phyloP scores from a whole-genome alignment of 2,888 invertebrate species.

The Limnephilus auricula region DNA sequence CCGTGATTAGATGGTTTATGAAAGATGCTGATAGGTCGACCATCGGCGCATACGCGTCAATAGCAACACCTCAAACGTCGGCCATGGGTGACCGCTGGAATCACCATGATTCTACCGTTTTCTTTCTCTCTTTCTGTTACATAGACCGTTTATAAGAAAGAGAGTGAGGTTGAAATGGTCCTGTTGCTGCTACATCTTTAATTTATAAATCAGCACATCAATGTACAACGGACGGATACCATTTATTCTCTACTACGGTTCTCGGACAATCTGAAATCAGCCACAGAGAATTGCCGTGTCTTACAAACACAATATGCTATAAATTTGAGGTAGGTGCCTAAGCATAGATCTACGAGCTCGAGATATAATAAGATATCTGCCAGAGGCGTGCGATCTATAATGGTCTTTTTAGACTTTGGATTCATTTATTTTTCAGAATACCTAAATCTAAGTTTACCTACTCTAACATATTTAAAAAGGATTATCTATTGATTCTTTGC shows the following conservation, averaged over 20 bases:
- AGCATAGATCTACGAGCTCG: background rate
- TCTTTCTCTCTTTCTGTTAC: background rate
- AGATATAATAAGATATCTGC: background rate
- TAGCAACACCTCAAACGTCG: background rate
- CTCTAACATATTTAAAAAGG: no score
- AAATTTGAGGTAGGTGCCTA: background rate
- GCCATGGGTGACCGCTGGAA: constrained; percentile 10
- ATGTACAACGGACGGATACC: background rate
- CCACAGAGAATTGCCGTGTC: background rate
- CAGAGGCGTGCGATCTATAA: background rate
- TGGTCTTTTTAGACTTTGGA: no score
- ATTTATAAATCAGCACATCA: background rate
- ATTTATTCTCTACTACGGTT: background rate
- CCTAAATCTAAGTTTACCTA: no score
- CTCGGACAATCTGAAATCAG: background rate
- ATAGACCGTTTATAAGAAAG: background rate
- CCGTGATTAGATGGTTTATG: constrained; percentile 15
- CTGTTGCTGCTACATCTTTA: background rate
- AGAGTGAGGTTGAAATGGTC: background rate
- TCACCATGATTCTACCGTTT: background rate
- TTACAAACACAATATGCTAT: background rate
- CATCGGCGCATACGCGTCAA: constrained; percentile 35
- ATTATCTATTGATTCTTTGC: no score
- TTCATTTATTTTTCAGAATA: no score
- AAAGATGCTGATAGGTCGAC: constrained; percentile 33